A percentile compares a stretch with the other conserved stretches of the same genome.
Evolutionary conservation across 92 coral and sea anemone species (phyloP).

Genomic region (Bergia puertoricense): DNA sequence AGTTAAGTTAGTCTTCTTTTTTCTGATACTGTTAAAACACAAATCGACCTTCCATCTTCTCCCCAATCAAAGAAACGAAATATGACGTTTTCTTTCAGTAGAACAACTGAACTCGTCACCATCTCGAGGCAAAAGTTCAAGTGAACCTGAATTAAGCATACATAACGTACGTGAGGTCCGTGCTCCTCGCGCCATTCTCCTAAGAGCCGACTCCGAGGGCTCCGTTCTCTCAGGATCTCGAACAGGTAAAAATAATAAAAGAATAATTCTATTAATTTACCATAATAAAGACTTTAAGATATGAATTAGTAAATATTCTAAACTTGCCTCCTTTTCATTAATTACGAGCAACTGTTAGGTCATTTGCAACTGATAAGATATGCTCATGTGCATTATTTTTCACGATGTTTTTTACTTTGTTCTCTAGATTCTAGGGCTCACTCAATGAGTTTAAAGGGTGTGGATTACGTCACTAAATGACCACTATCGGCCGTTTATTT

Average conservation of each 20-base stretch:
- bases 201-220: constrained; percentile 39
- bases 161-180: constrained; percentile 9
- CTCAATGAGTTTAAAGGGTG: too few species aligned
- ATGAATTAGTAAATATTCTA: too few species aligned
- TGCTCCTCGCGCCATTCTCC: constrained; percentile 8
- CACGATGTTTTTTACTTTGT: too few species aligned
- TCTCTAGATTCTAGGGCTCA: too few species aligned
- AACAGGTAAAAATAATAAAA: not conserved
- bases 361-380: too few species aligned
- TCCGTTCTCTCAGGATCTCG: constrained; percentile 37
- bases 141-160: constrained; percentile 38
- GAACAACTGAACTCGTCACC: constrained; percentile 24
- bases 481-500: too few species aligned
- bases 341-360: too few species aligned
- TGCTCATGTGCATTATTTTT: too few species aligned
- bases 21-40: not conserved
- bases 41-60: not conserved
- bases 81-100: not conserved
- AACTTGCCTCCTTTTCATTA: too few species aligned
- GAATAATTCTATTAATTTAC: not conserved
- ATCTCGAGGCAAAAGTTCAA: constrained; percentile 16
- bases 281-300: too few species aligned
- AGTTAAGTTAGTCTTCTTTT: too few species aligned
- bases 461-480: too few species aligned
- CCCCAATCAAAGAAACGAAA: not conserved